phyloP scores from a whole-genome alignment of 2,888 invertebrate genomes.

The Xestoiulus laeticollis region DNA sequence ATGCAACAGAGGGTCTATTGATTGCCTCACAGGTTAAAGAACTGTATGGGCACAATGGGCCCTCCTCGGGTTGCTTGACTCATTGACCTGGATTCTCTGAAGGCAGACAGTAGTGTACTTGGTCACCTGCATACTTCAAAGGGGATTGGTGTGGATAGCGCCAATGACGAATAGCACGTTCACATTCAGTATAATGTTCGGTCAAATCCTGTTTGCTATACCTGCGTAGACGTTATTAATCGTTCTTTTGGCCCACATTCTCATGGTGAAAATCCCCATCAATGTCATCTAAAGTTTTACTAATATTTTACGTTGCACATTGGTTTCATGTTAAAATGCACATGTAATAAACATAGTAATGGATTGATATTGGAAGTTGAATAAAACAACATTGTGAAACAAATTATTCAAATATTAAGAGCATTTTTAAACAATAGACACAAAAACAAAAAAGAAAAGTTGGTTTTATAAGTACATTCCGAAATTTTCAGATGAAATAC shows the following conservation, averaged over 20 bases:
- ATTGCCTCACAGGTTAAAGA: neutral
- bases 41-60: neutral
- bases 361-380: no score
- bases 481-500: no score
- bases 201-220: neutral
- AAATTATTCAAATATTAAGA: no score
- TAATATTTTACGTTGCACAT: neutral
- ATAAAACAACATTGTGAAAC: no score
- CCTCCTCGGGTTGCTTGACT: neutral
- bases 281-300: neutral
- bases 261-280: neutral
- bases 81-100: neutral
- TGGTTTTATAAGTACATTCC: no score
- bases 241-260: slow-evolving; percentile 8
- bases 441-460: no score
- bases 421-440: no score
- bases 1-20: neutral
- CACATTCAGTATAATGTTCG: neutral
- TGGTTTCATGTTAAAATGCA: neutral
- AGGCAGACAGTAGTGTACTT: neutral
- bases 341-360: no score
- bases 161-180: neutral
- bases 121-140: neutral
- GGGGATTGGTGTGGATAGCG: neutral
- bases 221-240: neutral